Conservation (phyloP, 2,888 invertebrate species). For the Malthinus seriepunctatus region DNA sequence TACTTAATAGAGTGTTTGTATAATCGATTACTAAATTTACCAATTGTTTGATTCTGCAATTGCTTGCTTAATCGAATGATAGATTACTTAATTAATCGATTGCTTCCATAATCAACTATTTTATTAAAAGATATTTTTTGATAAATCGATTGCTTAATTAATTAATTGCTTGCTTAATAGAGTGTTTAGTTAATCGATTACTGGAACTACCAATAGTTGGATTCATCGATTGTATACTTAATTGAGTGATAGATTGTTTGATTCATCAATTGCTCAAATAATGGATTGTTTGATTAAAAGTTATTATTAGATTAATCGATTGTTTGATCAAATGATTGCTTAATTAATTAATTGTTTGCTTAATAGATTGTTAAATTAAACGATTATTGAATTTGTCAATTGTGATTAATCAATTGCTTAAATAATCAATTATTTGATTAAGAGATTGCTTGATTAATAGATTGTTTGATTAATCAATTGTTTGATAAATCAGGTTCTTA, state of each 20-base stretch:
- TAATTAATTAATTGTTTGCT: background rate
- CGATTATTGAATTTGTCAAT: background rate
- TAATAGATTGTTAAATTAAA: background rate
- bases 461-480: background rate
- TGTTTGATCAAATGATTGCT: background rate
- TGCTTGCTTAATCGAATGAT: background rate
- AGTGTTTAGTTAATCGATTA: background rate
- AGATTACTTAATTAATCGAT: background rate
- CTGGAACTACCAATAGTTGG: no score
- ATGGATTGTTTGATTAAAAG: no score
- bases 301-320: background rate
- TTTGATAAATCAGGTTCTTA: background rate
- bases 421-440: background rate
- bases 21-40: background rate
- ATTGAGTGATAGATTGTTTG: background rate
- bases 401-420: background rate
- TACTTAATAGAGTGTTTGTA: background rate
- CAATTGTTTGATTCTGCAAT: background rate
- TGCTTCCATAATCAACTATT: background rate
- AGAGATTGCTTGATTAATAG: background rate
- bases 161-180: background rate
- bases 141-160: background rate
- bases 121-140: background rate
- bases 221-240: background rate
- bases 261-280: background rate